Evolutionary conservation across 1,140 invertebrate genomes (phyloP).

Genomic region (Drosophila kanapiae): DNA sequence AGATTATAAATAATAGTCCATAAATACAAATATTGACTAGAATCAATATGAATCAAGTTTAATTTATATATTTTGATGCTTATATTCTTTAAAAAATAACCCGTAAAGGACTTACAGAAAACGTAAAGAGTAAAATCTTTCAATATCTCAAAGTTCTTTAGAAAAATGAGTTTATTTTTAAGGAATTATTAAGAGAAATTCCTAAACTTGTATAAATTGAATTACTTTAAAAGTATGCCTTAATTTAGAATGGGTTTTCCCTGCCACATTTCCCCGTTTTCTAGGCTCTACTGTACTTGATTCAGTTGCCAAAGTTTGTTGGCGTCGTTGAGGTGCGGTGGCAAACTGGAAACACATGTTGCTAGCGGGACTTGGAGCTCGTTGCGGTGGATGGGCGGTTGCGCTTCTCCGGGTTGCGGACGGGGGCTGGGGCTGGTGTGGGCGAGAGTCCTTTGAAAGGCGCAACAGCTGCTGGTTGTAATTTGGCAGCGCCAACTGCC

Average conservation of each 20-base stretch:
- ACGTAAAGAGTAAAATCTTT: no score
- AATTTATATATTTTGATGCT: no score
- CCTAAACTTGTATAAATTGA: background rate
- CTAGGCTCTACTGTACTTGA: background rate
- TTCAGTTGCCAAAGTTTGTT: slow-evolving; percentile 15
- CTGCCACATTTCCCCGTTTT: background rate
- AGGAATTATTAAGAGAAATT: background rate
- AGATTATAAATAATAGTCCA: no score
- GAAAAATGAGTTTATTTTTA: background rate
- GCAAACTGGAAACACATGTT: slow-evolving; percentile 42
- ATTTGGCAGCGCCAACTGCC: slow-evolving; percentile 53
- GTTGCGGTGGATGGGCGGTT: background rate
- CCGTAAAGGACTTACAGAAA: no score
- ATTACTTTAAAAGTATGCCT: background rate
- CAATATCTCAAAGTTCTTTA: no score
- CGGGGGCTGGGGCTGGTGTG: background rate
- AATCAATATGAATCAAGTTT: no score
- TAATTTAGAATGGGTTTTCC: background rate
- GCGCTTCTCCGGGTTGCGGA: background rate
- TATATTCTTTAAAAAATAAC: no score
- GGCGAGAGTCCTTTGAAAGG: slow-evolving; percentile 44
- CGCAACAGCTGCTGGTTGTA: slow-evolving; percentile 70
- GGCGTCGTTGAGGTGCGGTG: slow-evolving; percentile 5
- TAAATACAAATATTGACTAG: no score
- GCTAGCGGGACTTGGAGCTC: slow-evolving; percentile 6